Evolutionary conservation across 2,113 vertebrate species (phyloP).

Genomic region (Lontra canadensis): DNA sequence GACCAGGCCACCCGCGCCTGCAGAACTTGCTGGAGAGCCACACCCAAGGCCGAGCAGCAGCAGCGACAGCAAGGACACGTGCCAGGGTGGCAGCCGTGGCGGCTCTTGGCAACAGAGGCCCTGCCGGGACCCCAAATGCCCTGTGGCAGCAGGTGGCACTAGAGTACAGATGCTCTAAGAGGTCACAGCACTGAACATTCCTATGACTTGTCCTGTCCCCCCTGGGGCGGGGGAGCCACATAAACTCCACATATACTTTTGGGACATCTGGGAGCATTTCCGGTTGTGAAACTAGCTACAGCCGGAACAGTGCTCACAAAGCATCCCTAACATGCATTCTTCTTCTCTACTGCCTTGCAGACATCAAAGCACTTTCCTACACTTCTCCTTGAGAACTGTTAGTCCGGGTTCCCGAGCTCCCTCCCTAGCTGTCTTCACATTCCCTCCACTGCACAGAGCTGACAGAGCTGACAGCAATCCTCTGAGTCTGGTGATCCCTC

Average conservation of each 20-base stretch:
- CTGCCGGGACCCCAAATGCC: not conserved
- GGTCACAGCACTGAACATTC: not conserved
- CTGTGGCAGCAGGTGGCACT: not conserved
- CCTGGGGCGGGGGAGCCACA: not conserved
- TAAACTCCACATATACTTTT: not conserved
- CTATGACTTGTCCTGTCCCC: rapidly evolving
- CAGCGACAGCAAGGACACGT: rapidly evolving
- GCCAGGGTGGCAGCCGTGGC: rapidly evolving
- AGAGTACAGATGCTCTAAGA: not conserved
- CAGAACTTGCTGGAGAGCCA: not conserved
- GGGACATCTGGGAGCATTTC: not conserved
- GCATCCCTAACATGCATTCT: not conserved
- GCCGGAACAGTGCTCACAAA: not conserved
- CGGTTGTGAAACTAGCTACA: not conserved
- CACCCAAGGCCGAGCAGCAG: rapidly evolving
- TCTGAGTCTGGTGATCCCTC: not conserved
- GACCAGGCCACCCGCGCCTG: rapidly evolving
- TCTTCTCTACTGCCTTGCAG: no score
- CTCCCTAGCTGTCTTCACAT: not conserved
- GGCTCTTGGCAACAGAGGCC: not conserved
- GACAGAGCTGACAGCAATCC: not conserved
- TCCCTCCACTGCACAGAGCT: rapidly evolving
- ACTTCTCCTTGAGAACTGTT: not conserved
- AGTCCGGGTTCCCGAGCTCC: no score
- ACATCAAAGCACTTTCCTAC: not conserved